These are phyloP conservation scores for Caenorhabditis afra DNA, from an alignment of 2,888 invertebrate species.

Conservation along the genomic window DNA sequence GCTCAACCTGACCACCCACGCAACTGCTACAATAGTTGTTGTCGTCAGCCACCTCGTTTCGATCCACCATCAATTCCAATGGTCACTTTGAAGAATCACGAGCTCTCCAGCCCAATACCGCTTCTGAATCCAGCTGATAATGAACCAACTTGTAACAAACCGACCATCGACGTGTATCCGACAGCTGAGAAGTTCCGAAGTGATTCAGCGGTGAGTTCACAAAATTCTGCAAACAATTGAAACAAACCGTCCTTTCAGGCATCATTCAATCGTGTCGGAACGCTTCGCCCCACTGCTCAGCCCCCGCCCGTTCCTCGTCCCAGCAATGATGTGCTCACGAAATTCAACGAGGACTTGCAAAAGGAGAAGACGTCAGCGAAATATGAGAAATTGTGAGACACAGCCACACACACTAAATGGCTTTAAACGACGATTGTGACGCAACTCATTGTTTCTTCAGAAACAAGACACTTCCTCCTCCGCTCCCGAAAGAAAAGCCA, in stretches of 20 bases:
- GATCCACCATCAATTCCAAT: conserved; percentile 62
- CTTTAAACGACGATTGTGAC: not conserved
- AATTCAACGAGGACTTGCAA: conserved; percentile 42
- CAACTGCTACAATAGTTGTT: conserved; percentile 41
- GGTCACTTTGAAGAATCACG: conserved; percentile 47
- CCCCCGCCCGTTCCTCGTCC: conserved; percentile 61
- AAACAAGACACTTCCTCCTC: conserved; percentile 36
- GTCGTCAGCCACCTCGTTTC: conserved; percentile 44
- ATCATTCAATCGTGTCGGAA: conserved; percentile 45
- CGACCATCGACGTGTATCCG: conserved; percentile 29
- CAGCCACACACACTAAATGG: not conserved
- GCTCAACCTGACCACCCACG: conserved; percentile 46
- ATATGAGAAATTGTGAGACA: conserved; percentile 36
- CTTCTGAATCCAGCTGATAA: conserved; percentile 28
- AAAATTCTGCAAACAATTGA: too few species aligned
- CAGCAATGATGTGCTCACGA: conserved; percentile 45
- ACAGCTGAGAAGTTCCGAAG: conserved; percentile 31
- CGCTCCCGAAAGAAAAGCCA: conserved; percentile 42
- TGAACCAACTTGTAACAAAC: conserved; percentile 2
- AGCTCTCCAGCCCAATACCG: conserved; percentile 52
- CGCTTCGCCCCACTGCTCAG: conserved; percentile 41
- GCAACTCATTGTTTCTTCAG: conserved; percentile 21
- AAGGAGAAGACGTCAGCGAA: conserved; percentile 34
- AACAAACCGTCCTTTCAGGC: conserved; percentile 17
- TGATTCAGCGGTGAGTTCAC: conserved; percentile 42